Evolutionary conservation across 2,797 vertebrate species (phyloP).

Genomic region (Tadarida brasiliensis): DNA sequence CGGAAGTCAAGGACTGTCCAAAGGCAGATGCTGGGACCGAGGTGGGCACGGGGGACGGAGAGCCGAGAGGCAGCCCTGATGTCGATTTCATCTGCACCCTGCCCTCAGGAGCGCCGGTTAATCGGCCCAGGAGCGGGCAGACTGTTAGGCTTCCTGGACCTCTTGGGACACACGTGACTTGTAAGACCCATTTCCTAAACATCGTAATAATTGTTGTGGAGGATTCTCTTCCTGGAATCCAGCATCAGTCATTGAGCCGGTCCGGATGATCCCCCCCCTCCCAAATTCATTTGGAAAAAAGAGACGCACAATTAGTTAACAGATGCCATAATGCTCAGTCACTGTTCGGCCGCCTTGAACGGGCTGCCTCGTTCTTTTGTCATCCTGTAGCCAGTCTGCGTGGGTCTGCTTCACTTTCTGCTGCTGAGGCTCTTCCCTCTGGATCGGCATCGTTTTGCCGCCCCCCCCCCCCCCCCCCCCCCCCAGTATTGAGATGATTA

Average conservation of each 20-base stretch:
- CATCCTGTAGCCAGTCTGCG: background rate
- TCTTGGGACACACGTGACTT: background rate
- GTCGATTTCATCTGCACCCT: background rate
- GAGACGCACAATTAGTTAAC: background rate
- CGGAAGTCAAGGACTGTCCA: background rate
- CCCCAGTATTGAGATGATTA: constrained; percentile 66
- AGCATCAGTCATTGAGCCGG: background rate
- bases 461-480: background rate
- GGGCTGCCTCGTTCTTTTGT: background rate
- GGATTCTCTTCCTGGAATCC: background rate
- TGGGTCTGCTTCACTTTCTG: background rate
- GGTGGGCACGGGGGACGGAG: background rate
- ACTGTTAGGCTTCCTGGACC: background rate
- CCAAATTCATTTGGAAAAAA: background rate
- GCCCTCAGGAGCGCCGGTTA: background rate
- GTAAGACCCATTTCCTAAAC: background rate
- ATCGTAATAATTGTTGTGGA: background rate
- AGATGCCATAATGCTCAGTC: background rate
- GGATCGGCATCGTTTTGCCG: constrained; percentile 9
- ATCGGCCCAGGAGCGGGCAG: background rate
- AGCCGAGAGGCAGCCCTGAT: background rate
- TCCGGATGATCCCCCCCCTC: background rate
- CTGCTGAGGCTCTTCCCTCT: background rate
- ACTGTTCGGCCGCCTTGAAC: background rate
- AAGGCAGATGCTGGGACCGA: background rate